Evolutionary conservation across 2,797 vertebrate genomes (phyloP), one percentile per base, ranked within the genome.

Genomic region (Acanthopagrus latus): DNA sequence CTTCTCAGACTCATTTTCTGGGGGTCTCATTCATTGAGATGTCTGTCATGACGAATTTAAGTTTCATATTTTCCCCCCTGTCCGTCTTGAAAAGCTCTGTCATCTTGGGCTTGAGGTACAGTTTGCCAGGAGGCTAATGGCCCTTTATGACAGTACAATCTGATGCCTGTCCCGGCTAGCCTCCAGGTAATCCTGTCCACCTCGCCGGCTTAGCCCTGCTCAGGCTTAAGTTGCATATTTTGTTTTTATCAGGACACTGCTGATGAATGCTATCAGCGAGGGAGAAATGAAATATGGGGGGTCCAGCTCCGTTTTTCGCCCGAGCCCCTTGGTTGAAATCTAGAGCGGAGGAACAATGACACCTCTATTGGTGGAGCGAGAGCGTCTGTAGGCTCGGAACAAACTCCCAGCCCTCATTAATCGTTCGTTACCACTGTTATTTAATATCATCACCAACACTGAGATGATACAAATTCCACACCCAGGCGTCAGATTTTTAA

Each of bases 211-310:
- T 95, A 96, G 96, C 95, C 95, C 95, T 96, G 97, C 96, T 97
- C 93, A 91, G 96, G 96, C 96, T 99, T 98, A 97, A 98, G 96
- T 98, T 98, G 97, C 97, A 97, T 98, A 97, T 98, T 99, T 97
- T 92, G 94, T 95, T 95, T 95, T 97, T 97, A 97, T 97, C 95
- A 96, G 96, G 96, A 97, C 97, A 95, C 97, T 95, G 97, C 96
- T 99, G 98, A 99, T 98, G 96, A 97, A 97, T 98, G 95, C 97
- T 98, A 97, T 99, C 98, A 99, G 97, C 97, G 0, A 94, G 96
- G 91, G 91, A 95, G 96, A 98, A 99, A 99, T 98, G 92, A 99
- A 97, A 98, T 97, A 96, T 96, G 95, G 96, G 94, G 76, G 80
- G 95, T 97, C 96, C 92, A 94, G 93, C 95, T 97, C 96, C 92